A percentile compares a stretch with the other conserved stretches of the same genome.
phyloP scores from a whole-genome alignment of 2,113 vertebrate species.

The Cygnus atratus region DNA sequence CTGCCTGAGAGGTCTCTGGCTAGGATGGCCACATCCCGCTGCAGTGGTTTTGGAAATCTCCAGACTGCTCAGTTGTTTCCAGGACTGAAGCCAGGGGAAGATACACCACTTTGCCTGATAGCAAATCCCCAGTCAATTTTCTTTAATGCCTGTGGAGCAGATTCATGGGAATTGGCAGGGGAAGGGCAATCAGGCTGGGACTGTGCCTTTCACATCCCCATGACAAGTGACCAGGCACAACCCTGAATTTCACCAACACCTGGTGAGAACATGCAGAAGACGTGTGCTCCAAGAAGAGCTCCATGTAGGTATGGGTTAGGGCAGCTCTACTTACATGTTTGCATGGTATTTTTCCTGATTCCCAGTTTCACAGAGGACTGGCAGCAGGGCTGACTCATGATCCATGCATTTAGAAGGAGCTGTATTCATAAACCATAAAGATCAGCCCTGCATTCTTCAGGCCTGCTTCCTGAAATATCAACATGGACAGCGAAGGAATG shows the following conservation, averaged over 20 bases:
- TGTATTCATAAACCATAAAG: not conserved
- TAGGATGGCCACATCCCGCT: not conserved
- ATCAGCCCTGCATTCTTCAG: not conserved
- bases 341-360: not conserved
- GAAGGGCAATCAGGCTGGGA: not conserved
- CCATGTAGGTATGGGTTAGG: not conserved
- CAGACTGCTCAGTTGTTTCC: not conserved
- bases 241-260: not conserved
- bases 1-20: not conserved
- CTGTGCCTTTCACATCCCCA: not conserved
- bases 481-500: not conserved
- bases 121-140: accelerated
- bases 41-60: not conserved
- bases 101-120: not conserved
- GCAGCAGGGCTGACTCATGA: not conserved
- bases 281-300: not conserved
- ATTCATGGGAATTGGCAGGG: not conserved
- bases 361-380: not conserved
- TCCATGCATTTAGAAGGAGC: not conserved
- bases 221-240: not conserved
- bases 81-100: not conserved
- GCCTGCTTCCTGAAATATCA: not conserved
- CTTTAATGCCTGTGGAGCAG: not conserved
- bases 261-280: not conserved
- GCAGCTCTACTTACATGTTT: not conserved